Conservation (phyloP, 2,888 invertebrate genomes). For the Seira sanloemensis region DNA sequence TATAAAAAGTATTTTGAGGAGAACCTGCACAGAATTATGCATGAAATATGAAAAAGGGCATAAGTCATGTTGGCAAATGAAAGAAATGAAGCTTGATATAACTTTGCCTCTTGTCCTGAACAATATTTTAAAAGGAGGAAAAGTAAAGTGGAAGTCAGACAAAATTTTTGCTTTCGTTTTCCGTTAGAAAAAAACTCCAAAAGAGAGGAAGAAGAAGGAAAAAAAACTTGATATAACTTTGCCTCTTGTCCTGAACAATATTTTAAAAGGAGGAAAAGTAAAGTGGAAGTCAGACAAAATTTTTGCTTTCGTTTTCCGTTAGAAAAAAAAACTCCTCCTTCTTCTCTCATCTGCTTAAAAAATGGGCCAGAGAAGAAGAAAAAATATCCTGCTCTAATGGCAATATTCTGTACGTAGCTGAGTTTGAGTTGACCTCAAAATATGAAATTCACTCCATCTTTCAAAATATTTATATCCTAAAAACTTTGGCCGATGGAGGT, state of each 20-base stretch:
- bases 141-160: not conserved
- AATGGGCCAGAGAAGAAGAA: too few relatives aligned
- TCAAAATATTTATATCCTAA: too few relatives aligned
- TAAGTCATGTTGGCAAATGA: constrained; percentile 13
- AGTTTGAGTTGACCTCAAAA: too few relatives aligned
- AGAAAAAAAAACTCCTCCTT: too few relatives aligned
- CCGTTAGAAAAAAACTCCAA: too few relatives aligned
- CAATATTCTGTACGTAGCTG: too few relatives aligned
- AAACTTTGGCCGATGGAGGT: too few relatives aligned
- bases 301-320: not conserved
- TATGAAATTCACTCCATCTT: too few relatives aligned
- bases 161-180: not conserved
- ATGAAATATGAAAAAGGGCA: constrained; percentile 5
- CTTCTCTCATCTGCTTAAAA: too few relatives aligned
- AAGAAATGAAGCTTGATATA: not conserved
- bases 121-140: constrained; percentile 2
- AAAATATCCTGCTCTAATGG: too few relatives aligned
- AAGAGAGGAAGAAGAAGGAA: constrained; percentile 4
- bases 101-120: not conserved
- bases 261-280: not conserved
- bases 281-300: not conserved
- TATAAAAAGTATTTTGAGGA: not conserved
- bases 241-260: not conserved
- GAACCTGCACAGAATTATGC: constrained; percentile 12
- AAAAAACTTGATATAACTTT: not conserved